Percentiles rank a stretch among this genome's conserved stretches.
These are phyloP conservation scores for Heterodera filipjevi DNA, from an alignment of 2,888 invertebrate genomes.

Conservation along the genomic window DNA sequence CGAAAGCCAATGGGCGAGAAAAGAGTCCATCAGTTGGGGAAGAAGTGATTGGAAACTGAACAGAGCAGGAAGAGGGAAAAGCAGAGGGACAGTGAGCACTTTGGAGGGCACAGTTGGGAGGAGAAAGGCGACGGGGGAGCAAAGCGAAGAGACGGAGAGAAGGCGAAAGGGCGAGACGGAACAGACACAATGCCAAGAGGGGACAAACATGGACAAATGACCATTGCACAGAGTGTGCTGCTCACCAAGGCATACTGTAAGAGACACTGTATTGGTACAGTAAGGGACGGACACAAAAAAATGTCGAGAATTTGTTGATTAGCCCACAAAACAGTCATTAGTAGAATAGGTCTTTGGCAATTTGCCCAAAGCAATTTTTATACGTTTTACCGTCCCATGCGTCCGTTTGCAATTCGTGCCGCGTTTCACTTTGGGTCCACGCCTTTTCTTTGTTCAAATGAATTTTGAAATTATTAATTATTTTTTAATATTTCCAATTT, in stretches of 20 bases:
- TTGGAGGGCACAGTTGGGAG: neutral
- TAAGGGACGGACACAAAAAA: neutral
- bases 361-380: too few relatives aligned
- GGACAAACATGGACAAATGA: neutral
- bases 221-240: slow-evolving; percentile 6
- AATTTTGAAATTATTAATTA: neutral
- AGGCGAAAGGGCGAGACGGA: neutral
- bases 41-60: slow-evolving; percentile 1
- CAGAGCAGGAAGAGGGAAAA: slow-evolving; percentile 18
- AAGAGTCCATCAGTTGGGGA: slow-evolving; percentile 2
- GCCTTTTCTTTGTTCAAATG: neutral
- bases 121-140: neutral
- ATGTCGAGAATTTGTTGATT: too few relatives aligned
- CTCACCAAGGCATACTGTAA: slow-evolving; percentile 12
- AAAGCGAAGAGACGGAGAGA: neutral
- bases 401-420: slow-evolving; percentile 7
- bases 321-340: too few relatives aligned
- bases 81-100: slow-evolving; percentile 4
- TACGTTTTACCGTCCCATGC: slow-evolving; percentile 4
- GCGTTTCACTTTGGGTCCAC: neutral
- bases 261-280: neutral
- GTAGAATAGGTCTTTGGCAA: too few relatives aligned
- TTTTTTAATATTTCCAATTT: too few relatives aligned
- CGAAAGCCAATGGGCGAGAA: slow-evolving; percentile 9
- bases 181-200: neutral